Conservation (phyloP, 2,888 invertebrate genomes). For the Dolichopus griseipennis region DNA sequence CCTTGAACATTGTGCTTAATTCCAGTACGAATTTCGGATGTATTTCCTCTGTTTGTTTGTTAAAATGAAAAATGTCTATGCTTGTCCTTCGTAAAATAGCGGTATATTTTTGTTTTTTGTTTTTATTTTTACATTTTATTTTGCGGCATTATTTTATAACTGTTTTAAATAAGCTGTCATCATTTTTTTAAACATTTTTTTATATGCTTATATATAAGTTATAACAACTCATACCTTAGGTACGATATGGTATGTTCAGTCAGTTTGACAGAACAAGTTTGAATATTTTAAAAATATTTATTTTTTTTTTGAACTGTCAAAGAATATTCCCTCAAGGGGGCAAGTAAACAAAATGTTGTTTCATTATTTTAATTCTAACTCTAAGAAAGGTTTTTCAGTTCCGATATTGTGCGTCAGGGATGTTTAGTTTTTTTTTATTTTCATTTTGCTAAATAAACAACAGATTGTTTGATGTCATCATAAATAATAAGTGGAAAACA, state of each 20-base stretch:
- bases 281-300: background rate
- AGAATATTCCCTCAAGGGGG: background rate
- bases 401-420: background rate
- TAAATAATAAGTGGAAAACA: constrained; percentile 6
- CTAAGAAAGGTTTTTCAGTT: no score
- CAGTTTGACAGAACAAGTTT: no score
- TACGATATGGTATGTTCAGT: background rate
- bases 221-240: background rate
- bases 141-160: background rate
- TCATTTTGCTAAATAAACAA: constrained; percentile 16
- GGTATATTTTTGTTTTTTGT: background rate
- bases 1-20: no score
- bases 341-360: background rate
- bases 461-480: constrained; percentile 10
- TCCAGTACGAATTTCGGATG: no score
- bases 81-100: background rate
- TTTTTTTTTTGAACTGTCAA: no score
- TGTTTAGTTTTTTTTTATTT: background rate
- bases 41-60: no score
- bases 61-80: background rate
- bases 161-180: constrained; percentile 3
- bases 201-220: background rate
- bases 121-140: background rate
- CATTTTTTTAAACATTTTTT: background rate
- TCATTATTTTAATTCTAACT: no score